These are phyloP conservation scores for Acanthacorydalis orientalis DNA, from an alignment of 2,888 invertebrate genomes.

Conservation along the genomic window DNA sequence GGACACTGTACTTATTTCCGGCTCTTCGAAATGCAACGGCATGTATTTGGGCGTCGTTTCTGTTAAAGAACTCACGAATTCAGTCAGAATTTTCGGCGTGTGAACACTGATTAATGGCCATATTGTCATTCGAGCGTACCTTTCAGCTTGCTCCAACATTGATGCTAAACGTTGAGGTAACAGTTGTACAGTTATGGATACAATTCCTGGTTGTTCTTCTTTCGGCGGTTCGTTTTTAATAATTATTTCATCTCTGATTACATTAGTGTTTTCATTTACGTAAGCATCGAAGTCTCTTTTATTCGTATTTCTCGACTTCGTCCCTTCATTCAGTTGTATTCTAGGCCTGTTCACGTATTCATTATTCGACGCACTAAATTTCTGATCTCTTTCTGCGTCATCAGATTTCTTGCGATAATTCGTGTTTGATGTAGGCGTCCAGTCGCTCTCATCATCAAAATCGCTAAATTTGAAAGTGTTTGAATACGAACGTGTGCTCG, in stretches of 20 bases:
- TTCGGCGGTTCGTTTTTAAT: neutral
- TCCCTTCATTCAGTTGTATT: neutral
- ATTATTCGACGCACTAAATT: neutral
- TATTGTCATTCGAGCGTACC: conserved; percentile 61
- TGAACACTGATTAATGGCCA: conserved; percentile 62
- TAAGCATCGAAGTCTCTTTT: neutral
- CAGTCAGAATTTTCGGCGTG: conserved; percentile 46
- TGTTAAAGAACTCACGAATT: conserved; percentile 19
- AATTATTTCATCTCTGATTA: neutral
- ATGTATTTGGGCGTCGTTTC: conserved; percentile 19
- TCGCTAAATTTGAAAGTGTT: conserved; percentile 16
- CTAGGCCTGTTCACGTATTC: neutral
- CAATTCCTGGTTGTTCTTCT: conserved; percentile 11
- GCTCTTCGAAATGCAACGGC: conserved; percentile 21
- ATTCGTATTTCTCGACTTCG: neutral
- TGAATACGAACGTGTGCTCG: conserved; percentile 14
- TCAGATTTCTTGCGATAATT: neutral
- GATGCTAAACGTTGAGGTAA: conserved; percentile 62
- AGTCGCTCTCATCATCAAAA: conserved; percentile 17
- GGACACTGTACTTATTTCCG: neutral
- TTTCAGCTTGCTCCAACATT: conserved; percentile 65
- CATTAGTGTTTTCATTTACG: neutral
- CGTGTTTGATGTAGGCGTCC: conserved; percentile 2
- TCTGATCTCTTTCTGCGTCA: neutral
- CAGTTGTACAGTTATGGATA: conserved; percentile 52